phyloP scores from a whole-genome alignment of 2,888 invertebrate species.

The Tethea ocularis region DNA sequence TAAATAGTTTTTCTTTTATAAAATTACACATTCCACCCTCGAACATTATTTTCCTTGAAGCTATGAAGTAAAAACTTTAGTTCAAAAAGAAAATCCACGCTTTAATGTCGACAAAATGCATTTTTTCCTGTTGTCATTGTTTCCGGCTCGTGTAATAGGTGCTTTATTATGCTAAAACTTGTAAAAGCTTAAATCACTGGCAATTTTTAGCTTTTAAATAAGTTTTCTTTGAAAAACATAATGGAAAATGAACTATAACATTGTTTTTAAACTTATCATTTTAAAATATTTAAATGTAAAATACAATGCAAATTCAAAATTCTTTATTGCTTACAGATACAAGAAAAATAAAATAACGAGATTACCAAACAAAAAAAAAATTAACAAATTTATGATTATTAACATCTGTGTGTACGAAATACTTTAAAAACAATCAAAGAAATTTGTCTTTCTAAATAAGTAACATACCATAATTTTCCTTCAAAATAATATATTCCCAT shows the following conservation, averaged over 20 bases:
- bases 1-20: background rate
- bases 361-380: too few relatives aligned
- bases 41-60: background rate
- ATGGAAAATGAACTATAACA: too few relatives aligned
- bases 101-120: background rate
- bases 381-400: too few relatives aligned
- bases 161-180: conserved; percentile 18
- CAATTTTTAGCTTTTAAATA: conserved; percentile 2
- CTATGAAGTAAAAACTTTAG: background rate
- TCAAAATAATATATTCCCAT: too few relatives aligned
- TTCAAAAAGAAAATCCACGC: background rate
- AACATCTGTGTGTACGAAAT: too few relatives aligned
- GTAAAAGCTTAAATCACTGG: background rate
- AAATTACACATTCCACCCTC: background rate
- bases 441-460: too few relatives aligned
- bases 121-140: conserved; percentile 1
- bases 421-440: too few relatives aligned
- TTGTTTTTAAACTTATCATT: background rate
- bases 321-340: too few relatives aligned
- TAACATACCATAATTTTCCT: too few relatives aligned
- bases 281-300: too few relatives aligned
- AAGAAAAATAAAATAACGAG: too few relatives aligned
- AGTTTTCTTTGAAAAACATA: background rate
- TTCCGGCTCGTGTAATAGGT: conserved; percentile 4
- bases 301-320: too few relatives aligned